phyloP scores from a whole-genome alignment of 2,797 vertebrate species.

The Toxotes lorentzi region DNA sequence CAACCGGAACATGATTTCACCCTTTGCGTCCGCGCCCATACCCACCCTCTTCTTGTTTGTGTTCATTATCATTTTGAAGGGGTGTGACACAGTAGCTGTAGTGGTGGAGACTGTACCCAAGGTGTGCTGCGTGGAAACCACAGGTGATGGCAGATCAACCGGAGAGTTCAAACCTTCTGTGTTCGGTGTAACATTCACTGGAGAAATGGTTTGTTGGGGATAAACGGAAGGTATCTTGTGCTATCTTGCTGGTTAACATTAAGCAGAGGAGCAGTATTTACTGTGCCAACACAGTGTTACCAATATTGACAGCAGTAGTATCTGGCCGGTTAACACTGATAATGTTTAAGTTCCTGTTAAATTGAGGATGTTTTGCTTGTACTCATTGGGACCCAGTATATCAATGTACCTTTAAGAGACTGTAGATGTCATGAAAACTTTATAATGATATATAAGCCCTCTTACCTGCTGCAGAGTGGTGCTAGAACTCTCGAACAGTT shows the following conservation, averaged over 20 bases:
- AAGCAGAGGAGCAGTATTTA: not conserved
- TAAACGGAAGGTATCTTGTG: too few species aligned
- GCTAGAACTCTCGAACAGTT: slow-evolving; percentile 42
- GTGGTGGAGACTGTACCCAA: slow-evolving; percentile 50
- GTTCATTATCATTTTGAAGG: slow-evolving; percentile 75
- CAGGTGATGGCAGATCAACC: slow-evolving; percentile 41
- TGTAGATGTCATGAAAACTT: not conserved
- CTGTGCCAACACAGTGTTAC: not conserved
- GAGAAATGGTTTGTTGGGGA: not conserved
- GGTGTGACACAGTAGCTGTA: slow-evolving; percentile 27
- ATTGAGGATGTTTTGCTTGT: not conserved
- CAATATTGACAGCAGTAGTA: not conserved
- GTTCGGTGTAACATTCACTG: not conserved
- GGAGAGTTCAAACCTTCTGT: slow-evolving; percentile 11
- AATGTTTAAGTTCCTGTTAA: not conserved
- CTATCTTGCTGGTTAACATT: not conserved
- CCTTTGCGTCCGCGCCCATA: slow-evolving; percentile 45
- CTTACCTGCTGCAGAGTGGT: slow-evolving; percentile 30
- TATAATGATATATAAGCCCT: not conserved
- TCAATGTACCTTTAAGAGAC: not conserved
- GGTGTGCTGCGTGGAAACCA: slow-evolving; percentile 52
- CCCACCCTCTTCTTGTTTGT: slow-evolving; percentile 52
- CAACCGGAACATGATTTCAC: slow-evolving; percentile 78
- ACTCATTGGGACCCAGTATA: slow-evolving; percentile 8
- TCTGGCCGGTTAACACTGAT: not conserved